A percentile compares a stretch with the other conserved stretches of the same genome.
Conservation (phyloP, 2,888 invertebrate species). For the Agrochola litura region DNA sequence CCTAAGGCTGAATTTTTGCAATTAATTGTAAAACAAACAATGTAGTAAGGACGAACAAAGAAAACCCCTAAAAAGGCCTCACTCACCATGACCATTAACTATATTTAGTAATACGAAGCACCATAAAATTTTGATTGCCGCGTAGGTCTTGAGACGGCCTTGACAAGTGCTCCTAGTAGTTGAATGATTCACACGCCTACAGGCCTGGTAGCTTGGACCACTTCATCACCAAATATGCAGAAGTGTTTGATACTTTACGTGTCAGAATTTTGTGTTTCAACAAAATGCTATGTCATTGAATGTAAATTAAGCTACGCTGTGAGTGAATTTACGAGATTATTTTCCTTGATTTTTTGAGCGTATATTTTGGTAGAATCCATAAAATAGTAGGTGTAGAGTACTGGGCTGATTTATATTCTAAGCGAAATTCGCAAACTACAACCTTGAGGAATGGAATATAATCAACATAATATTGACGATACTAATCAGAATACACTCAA, state of each 20-base stretch:
- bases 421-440: conserved; percentile 30
- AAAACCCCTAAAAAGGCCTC: conserved; percentile 70
- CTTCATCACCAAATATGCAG: conserved; percentile 68
- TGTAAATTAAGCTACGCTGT: conserved; percentile 44
- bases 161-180: conserved; percentile 55
- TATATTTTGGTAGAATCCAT: conserved; percentile 15
- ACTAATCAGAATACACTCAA: conserved; percentile 29
- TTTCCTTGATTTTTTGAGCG: conserved; percentile 19
- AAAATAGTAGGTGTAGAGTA: conserved; percentile 13
- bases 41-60: conserved; percentile 50
- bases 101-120: conserved; percentile 69
- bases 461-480: conserved; percentile 44
- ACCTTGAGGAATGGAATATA: conserved; percentile 43
- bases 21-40: conserved; percentile 43
- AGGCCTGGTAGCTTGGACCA: conserved; percentile 59
- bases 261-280: conserved; percentile 42
- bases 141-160: conserved; percentile 74
- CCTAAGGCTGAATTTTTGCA: conserved; percentile 2
- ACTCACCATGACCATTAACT: conserved; percentile 67
- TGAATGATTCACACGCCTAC: conserved; percentile 71
- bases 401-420: conserved; percentile 39
- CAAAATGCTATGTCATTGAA: conserved; percentile 52
- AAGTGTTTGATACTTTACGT: conserved; percentile 38
- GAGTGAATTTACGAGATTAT: conserved; percentile 19
- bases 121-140: conserved; percentile 74